These are phyloP conservation scores for Erythrolamprus reginae DNA, from an alignment of 2,113 vertebrate species.

Conservation along the genomic window DNA sequence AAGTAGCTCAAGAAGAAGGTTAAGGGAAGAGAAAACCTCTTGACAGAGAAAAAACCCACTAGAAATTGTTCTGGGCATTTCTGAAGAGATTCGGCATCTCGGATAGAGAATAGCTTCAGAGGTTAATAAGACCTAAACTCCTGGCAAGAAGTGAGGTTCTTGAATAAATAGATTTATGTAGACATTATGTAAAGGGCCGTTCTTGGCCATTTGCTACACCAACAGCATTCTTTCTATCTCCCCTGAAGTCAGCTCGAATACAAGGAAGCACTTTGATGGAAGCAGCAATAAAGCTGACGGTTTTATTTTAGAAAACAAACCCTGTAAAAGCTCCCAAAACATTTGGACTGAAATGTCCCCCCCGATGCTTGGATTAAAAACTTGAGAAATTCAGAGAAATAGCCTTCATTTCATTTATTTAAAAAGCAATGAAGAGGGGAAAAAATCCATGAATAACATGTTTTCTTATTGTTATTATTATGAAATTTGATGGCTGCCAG, in stretches of 20 bases:
- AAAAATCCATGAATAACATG: too few relatives aligned
- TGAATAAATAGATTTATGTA: conserved; percentile 41
- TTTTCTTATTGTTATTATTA: not conserved
- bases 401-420: not conserved
- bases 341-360: conserved; percentile 33
- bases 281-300: conserved; percentile 35
- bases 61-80: not conserved
- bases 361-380: conserved; percentile 26
- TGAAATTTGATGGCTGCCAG: not conserved
- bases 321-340: conserved; percentile 19
- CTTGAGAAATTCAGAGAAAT: not conserved
- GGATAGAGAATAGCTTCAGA: conserved; percentile 10
- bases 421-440: too few relatives aligned
- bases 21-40: not conserved
- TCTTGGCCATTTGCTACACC: conserved; percentile 15
- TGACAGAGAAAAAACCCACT: not conserved
- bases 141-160: not conserved
- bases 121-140: not conserved
- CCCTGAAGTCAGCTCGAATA: conserved; percentile 23
- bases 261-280: conserved; percentile 30
- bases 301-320: conserved; percentile 40
- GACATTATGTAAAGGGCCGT: conserved; percentile 20
- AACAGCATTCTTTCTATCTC: conserved; percentile 20
- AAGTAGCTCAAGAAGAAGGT: not conserved
- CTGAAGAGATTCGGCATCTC: not conserved